Evolutionary conservation across 2,797 vertebrate species (phyloP).

Genomic region (Cyclura pinguis): DNA sequence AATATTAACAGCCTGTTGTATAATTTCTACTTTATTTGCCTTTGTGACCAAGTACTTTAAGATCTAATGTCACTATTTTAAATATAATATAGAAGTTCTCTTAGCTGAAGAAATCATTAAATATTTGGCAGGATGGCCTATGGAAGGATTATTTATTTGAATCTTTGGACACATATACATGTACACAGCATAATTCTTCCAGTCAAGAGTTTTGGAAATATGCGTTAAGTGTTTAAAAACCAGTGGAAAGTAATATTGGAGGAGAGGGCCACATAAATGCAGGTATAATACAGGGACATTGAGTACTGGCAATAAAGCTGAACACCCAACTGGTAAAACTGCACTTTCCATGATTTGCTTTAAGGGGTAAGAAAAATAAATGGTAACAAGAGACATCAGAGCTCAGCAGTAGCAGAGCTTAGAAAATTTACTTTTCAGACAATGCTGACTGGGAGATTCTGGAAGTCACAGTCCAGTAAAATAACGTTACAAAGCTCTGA

Average conservation of each 20-base stretch:
- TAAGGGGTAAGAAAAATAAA: too few relatives aligned
- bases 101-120: neutral
- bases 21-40: neutral
- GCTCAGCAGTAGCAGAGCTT: too few relatives aligned
- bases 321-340: neutral
- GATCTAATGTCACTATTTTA: neutral
- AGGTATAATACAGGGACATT: neutral
- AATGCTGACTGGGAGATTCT: too few relatives aligned
- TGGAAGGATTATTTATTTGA: neutral
- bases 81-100: neutral
- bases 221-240: neutral
- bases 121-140: neutral
- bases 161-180: neutral
- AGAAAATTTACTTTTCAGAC: too few relatives aligned
- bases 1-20: neutral
- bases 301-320: accelerated
- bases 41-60: neutral
- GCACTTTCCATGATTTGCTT: neutral
- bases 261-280: neutral
- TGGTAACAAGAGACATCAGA: too few relatives aligned
- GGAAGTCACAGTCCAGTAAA: too few relatives aligned
- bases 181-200: neutral
- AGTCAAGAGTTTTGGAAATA: neutral
- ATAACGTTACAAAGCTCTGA: too few relatives aligned
- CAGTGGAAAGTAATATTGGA: neutral